Evolutionary conservation across 1,140 invertebrate genomes (phyloP).

Genomic region (Mesaphorura yosii): DNA sequence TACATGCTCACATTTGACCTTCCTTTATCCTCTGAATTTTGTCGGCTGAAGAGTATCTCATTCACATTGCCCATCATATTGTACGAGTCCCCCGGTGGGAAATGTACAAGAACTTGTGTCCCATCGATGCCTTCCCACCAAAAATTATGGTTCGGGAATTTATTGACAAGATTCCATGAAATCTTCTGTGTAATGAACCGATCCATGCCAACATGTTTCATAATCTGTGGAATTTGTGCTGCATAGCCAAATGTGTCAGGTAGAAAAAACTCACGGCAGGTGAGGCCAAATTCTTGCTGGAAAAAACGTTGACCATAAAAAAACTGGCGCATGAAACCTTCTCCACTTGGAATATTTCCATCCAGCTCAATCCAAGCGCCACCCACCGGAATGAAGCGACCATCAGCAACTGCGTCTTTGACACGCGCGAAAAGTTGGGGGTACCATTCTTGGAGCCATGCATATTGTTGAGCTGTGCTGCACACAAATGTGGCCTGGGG

Average conservation of each 20-base stretch:
- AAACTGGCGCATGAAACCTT: slow-evolving; percentile 46
- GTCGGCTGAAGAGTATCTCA: slow-evolving; percentile 39
- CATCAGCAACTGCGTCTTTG: slow-evolving; percentile 35
- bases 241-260: slow-evolving; percentile 50
- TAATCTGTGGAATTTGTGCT: slow-evolving; percentile 45
- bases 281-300: slow-evolving; percentile 40
- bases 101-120: slow-evolving; percentile 42
- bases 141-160: slow-evolving; percentile 48
- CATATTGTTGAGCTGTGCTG: slow-evolving; percentile 46
- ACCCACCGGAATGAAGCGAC: slow-evolving; percentile 42
- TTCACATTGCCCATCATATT: slow-evolving; percentile 35
- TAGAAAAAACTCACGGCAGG: slow-evolving; percentile 43
- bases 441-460: slow-evolving; percentile 44
- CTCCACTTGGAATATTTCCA: slow-evolving; percentile 44
- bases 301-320: slow-evolving; percentile 46
- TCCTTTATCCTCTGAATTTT: slow-evolving; percentile 45
- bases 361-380: slow-evolving; percentile 49
- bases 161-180: slow-evolving; percentile 46
- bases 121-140: slow-evolving; percentile 44
- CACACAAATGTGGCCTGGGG: slow-evolving; percentile 42
- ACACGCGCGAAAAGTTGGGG: slow-evolving; percentile 40
- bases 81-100: slow-evolving; percentile 45
- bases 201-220: slow-evolving; percentile 39
- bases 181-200: slow-evolving; percentile 46
- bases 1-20: slow-evolving; percentile 38